Percentiles rank a stretch among this genome's conserved stretches.
Conservation (phyloP, 1,140 invertebrate species). For the Rhagoletis pomonella region DNA sequence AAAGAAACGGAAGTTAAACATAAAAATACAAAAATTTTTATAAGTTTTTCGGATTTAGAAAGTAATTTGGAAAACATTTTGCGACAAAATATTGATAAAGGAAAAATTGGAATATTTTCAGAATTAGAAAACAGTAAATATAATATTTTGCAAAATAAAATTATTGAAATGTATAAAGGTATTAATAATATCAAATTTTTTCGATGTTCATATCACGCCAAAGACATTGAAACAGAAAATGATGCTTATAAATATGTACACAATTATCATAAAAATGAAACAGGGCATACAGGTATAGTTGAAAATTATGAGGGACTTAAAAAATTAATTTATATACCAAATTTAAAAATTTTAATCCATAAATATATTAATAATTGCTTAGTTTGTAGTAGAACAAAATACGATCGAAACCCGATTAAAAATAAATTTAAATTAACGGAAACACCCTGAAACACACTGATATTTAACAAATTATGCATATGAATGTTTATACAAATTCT, state of each 20-base stretch:
- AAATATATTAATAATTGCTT: too few species aligned
- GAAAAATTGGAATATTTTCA: not conserved
- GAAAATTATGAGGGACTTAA: too few species aligned
- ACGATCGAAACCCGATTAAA: too few species aligned
- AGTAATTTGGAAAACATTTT: slow-evolving; percentile 39
- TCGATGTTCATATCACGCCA: not conserved
- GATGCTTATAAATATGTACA: not conserved
- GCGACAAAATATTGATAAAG: slow-evolving; percentile 12
- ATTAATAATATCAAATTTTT: not conserved
- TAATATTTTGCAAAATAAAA: not conserved
- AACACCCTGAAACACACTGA: too few species aligned
- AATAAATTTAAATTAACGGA: too few species aligned
- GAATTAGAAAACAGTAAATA: not conserved
- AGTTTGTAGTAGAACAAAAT: too few species aligned
- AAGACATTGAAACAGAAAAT: not conserved
- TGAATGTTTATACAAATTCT: too few species aligned
- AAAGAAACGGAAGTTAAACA: slow-evolving; percentile 39
- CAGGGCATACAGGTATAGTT: too few species aligned
- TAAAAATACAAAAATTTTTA: slow-evolving; percentile 10
- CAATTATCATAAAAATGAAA: too few species aligned
- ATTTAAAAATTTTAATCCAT: too few species aligned
- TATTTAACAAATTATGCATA: too few species aligned
- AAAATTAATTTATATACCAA: too few species aligned
- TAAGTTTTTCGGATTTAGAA: slow-evolving; percentile 33
- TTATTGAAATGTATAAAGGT: not conserved